Base-by-base conservation (phyloP, 2,888 invertebrate genomes). In the Chrysomela aeneicollis region DNA sequence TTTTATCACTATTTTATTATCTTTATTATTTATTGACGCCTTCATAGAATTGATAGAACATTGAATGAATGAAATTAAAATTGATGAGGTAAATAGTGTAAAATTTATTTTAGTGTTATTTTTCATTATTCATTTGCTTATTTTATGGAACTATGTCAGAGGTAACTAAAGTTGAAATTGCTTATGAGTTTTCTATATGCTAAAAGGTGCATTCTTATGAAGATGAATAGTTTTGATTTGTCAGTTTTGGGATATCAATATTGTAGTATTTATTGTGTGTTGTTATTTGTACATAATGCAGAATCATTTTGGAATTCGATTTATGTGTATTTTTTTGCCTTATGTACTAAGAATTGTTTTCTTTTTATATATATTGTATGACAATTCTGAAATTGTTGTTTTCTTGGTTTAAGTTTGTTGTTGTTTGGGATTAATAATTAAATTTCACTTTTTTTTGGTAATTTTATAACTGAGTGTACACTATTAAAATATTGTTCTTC, bases 161-260 rank as follows among this genome's bases (percentile, higher is more conserved):
- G 58, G 59, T 58, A 61, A 26, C 54, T 42, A 42, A 50, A 61
- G 50, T 59, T 66, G 53, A 54, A 46, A 42, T n/a, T 42, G 42
- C 4, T 35, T 12, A 35, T 42, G 42, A 42, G 42, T 42, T 42
- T n/a, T 22, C 21, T 46, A 26, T 26, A 26, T 46, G 18, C 26
- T 26, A 18, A 67, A 72, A 72, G 76, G 77, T 77, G 76, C 77
- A 77, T 77, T 77, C 77, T 77, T 77, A 75, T 72, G 30, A 59
- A 57, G 69, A 59, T 67, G 46, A 61, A 62, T 65, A 46, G 54
- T 55, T 46, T 22, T 30, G 54, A 62, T 50, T 63, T 70, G 54
- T 17, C 30, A 50, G 50, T 54, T 66, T 55, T 61, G 47, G 57
- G 57, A 64, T 30, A 64, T 35, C n/a, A 47, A 15, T 59, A 26